Conservation (phyloP, 1,140 invertebrate genomes). For the Zelostemma sp. region DNA sequence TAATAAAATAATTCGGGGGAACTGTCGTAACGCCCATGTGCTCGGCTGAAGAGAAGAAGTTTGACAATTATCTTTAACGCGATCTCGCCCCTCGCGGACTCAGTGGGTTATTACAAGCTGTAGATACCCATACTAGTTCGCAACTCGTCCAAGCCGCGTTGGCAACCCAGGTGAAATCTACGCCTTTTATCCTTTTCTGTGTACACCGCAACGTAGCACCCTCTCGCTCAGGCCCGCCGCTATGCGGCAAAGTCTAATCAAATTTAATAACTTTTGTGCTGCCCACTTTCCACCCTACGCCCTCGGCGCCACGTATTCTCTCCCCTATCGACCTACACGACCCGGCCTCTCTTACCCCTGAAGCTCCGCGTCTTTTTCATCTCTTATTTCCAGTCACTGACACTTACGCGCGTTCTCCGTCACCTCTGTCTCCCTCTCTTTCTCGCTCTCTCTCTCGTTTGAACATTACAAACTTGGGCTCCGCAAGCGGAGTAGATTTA, state of each 20-base stretch:
- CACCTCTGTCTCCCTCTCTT: too few species aligned
- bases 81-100: slow-evolving; percentile 54
- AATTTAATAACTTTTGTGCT: slow-evolving; percentile 70
- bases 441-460: slow-evolving; percentile 21
- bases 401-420: background rate
- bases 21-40: slow-evolving; percentile 56
- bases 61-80: slow-evolving; percentile 69
- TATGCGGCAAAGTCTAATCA: slow-evolving; percentile 66
- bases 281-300: slow-evolving; percentile 42
- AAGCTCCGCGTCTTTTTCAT: slow-evolving; percentile 4
- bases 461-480: slow-evolving; percentile 58
- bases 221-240: slow-evolving; percentile 47
- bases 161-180: slow-evolving; percentile 62
- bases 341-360: background rate
- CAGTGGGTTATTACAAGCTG: slow-evolving; percentile 55
- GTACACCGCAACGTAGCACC: slow-evolving; percentile 44
- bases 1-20: slow-evolving; percentile 60
- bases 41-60: slow-evolving; percentile 55
- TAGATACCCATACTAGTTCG: slow-evolving; percentile 58
- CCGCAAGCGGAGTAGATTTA: slow-evolving; percentile 58
- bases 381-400: background rate
- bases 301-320: slow-evolving; percentile 24
- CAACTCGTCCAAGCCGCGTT: slow-evolving; percentile 55
- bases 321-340: background rate
- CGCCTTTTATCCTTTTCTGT: slow-evolving; percentile 48